phyloP scores from a whole-genome alignment of 2,797 vertebrate genomes.

The Anguilla marmorata region DNA sequence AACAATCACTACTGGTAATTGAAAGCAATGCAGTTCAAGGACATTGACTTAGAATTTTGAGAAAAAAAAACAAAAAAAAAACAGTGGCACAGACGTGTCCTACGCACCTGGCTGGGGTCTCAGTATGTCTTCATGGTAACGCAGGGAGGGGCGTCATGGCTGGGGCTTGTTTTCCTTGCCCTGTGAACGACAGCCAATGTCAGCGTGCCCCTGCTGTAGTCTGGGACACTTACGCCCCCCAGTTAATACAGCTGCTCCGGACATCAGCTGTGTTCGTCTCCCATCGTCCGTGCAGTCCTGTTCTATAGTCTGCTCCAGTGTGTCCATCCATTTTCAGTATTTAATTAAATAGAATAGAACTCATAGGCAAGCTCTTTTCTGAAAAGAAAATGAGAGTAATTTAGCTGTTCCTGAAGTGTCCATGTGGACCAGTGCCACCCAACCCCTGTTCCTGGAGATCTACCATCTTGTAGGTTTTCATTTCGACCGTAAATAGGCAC shows the following conservation, averaged over 20 bases:
- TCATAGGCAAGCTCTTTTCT: not conserved
- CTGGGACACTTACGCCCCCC: not conserved
- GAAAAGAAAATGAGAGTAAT: too few species aligned
- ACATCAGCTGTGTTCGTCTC: not conserved
- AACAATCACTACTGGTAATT: too few species aligned
- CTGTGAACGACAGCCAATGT: slow-evolving; percentile 10
- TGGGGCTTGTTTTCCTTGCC: not conserved
- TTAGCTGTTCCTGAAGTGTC: too few species aligned
- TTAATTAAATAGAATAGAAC: not conserved
- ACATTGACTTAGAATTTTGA: too few species aligned
- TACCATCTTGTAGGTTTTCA: too few species aligned
- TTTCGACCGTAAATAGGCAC: too few species aligned
- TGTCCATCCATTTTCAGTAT: not conserved
- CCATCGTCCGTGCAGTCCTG: not conserved
- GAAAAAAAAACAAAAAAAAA: too few species aligned
- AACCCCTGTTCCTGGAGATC: too few species aligned
- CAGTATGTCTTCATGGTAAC: not conserved
- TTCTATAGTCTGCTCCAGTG: not conserved
- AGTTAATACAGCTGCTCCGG: not conserved
- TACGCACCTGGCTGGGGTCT: too few species aligned
- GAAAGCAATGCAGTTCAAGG: too few species aligned
- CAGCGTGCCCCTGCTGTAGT: not conserved
- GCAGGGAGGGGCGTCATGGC: not conserved
- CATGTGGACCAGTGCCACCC: too few species aligned
- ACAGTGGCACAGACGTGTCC: too few species aligned